phyloP scores from a whole-genome alignment of 2,113 vertebrate genomes.

The Mesoclemmys tuberculata region DNA sequence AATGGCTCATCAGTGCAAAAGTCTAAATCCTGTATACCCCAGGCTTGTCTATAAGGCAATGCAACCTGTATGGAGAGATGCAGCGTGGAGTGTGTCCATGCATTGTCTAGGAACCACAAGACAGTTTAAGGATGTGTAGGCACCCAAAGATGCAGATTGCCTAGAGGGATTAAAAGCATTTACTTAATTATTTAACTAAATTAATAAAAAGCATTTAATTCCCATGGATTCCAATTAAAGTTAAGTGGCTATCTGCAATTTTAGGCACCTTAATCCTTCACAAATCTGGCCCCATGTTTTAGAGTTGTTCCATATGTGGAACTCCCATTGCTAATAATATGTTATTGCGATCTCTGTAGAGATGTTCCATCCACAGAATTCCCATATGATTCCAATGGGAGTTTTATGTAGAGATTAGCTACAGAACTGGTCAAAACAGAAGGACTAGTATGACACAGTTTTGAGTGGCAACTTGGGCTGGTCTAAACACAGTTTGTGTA shows the following conservation, averaged over 20 bases:
- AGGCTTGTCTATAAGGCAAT: neutral
- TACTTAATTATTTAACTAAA: too few relatives aligned
- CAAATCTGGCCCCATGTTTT: neutral
- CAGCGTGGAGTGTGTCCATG: neutral
- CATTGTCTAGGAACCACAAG: neutral
- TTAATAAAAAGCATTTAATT: too few relatives aligned
- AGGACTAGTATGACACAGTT: too few relatives aligned
- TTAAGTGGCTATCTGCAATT: neutral
- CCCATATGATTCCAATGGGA: too few relatives aligned
- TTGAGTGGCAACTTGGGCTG: too few relatives aligned
- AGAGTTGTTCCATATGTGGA: neutral
- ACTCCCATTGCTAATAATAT: neutral
- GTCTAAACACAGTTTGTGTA: too few relatives aligned
- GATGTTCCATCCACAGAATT: neutral
- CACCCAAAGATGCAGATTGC: neutral
- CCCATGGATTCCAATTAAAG: neutral
- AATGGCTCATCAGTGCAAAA: neutral
- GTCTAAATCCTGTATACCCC: neutral
- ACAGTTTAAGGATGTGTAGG: neutral
- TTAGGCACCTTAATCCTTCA: neutral
- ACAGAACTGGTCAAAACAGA: too few relatives aligned
- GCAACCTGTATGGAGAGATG: too few relatives aligned
- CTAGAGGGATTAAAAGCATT: too few relatives aligned
- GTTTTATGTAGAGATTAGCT: too few relatives aligned
- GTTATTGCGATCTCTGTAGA: neutral